Evolutionary conservation across 1,140 invertebrate species (phyloP).

Genomic region (Drosophila seguyi): DNA sequence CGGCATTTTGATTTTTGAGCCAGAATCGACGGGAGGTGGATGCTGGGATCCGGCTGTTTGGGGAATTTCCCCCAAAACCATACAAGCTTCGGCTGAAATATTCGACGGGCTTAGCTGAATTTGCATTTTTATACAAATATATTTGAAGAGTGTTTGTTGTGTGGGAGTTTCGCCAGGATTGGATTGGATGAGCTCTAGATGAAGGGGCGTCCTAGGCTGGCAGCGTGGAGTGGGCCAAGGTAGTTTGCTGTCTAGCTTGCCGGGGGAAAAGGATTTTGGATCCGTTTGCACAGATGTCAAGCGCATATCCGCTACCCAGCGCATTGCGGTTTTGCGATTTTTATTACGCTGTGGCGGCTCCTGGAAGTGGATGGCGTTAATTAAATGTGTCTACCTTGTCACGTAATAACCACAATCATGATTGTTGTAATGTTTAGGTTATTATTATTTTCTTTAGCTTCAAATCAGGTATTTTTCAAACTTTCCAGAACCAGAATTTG

Average conservation of each 20-base stretch:
- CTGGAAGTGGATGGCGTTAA: slow-evolving; percentile 43
- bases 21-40: slow-evolving; percentile 57
- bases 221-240: slow-evolving; percentile 7
- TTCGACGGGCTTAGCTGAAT: slow-evolving; percentile 82
- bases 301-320: slow-evolving; percentile 51
- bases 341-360: slow-evolving; percentile 37
- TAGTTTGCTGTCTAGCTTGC: slow-evolving; percentile 60
- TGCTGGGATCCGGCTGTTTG: slow-evolving; percentile 15
- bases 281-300: slow-evolving; percentile 66
- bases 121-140: slow-evolving; percentile 84
- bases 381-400: slow-evolving; percentile 31
- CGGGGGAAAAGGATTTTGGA: slow-evolving; percentile 1
- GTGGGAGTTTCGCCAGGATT: slow-evolving; percentile 19
- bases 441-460: neutral
- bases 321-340: slow-evolving; percentile 64
- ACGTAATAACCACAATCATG: neutral
- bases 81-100: slow-evolving; percentile 73
- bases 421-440: neutral
- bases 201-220: slow-evolving; percentile 14
- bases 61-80: slow-evolving; percentile 57
- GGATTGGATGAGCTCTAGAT: slow-evolving; percentile 49
- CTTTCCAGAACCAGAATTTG: too few relatives aligned
- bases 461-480: neutral
- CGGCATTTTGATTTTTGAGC: slow-evolving; percentile 77
- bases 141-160: slow-evolving; percentile 75